Evolutionary conservation across 1,140 invertebrate genomes (phyloP), one percentile per base, ranked within the genome.

Genomic region (Elymnias hypermnestra): DNA sequence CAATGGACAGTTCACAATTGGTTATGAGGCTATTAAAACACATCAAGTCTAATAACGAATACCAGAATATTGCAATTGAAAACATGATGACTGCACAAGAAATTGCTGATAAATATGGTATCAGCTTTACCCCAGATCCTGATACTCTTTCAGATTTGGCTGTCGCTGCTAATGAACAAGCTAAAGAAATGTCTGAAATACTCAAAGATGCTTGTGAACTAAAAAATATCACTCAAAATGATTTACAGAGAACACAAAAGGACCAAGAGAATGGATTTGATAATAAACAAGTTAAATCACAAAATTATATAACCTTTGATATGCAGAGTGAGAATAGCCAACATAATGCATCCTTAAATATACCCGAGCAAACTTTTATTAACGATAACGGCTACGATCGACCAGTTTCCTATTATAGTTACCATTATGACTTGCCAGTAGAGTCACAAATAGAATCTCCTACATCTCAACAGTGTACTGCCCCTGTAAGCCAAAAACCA

Each of bases 1-100:
- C 82, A 0, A 67, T 79, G 55, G 82, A 83, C 8, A 79, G 73
- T 41, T 66, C 72, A 1, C 53, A 76, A 28, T 35, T 83, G 3
- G 64, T 85, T 0, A 76, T 75, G 66, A 63, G 72, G 52, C 28
- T 85, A 14, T 48, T 85, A 2, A 74, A 79, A 35, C 81, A 85
- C 23, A 85, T 85, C 1, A 85, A 85, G 47, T 61, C 57, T 1
- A 82, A 70, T 28, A 85, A 83, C 38, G 81, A 85, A 57, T 76
- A 73, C 35, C 81, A 85, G 41, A 85, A 83, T 22, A 70, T 83
- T 15, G 76, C 76, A 0, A 85, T 85, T 12, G 82, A 85, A 8
- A 85, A 85, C 53, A 79, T 85, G 78, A 83, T 85, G 78, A 64
- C 66, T 7, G 82, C 82, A 23, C 78, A 85, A 63, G 74, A 85